phyloP scores from a whole-genome alignment of 2,113 vertebrate species.

The Psilopsiagon aurifrons region DNA sequence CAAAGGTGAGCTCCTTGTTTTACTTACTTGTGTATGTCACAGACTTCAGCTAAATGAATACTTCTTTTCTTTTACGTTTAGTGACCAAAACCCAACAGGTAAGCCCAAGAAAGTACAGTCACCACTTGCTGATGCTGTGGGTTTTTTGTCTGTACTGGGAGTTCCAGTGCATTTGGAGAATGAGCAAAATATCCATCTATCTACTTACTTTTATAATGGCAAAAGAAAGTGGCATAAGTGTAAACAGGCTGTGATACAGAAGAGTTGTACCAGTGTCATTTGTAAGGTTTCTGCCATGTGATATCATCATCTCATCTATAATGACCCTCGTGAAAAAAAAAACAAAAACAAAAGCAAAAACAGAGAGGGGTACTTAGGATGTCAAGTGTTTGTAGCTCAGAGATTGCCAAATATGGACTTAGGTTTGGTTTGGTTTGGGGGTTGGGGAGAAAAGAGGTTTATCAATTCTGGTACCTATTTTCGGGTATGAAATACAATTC shows the following conservation, averaged over 20 bases:
- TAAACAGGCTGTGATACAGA: background rate
- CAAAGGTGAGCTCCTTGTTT: background rate
- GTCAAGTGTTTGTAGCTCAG: background rate
- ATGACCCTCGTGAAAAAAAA: background rate
- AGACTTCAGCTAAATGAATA: background rate
- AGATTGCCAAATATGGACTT: background rate
- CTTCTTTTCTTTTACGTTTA: background rate
- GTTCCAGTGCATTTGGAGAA: background rate
- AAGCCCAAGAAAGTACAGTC: background rate
- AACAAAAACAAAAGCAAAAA: background rate
- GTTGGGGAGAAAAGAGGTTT: background rate
- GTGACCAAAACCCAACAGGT: background rate
- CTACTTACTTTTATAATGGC: background rate
- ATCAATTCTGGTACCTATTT: background rate
- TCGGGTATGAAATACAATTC: background rate
- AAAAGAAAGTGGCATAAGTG: background rate
- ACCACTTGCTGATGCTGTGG: accelerated
- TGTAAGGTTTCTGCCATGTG: background rate
- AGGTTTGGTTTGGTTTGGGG: background rate
- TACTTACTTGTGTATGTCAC: background rate
- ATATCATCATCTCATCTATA: background rate
- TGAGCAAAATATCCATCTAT: background rate
- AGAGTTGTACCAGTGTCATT: background rate
- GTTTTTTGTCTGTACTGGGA: background rate
- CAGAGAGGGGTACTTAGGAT: background rate